Evolutionary conservation across 2,113 vertebrate genomes (phyloP).

Genomic region (Mandrillus leucophaeus): DNA sequence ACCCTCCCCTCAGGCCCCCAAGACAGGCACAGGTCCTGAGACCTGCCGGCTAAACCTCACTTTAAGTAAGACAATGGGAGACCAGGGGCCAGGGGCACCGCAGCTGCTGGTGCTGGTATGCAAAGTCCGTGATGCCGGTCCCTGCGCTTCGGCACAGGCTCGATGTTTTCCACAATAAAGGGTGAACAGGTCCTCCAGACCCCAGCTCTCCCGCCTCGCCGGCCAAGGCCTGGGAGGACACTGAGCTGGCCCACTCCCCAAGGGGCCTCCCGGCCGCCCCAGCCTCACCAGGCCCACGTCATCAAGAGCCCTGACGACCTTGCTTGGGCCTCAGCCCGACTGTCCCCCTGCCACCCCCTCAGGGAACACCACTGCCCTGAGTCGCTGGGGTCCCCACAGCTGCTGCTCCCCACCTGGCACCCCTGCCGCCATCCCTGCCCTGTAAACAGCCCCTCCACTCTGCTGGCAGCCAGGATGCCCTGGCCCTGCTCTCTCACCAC

Average conservation of each 20-base stretch:
- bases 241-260: not conserved
- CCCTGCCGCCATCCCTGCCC: not conserved
- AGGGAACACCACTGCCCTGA: not conserved
- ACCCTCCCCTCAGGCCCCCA: fast-evolving
- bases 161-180: fast-evolving
- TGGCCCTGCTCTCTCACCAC: fast-evolving
- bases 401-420: fast-evolving
- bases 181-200: fast-evolving
- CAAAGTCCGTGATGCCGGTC: too few relatives aligned
- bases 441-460: not conserved
- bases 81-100: too few relatives aligned
- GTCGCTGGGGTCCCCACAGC: fast-evolving
- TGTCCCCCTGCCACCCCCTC: fast-evolving
- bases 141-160: too few relatives aligned
- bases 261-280: not conserved
- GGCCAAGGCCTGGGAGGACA: too few relatives aligned
- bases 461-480: fast-evolving
- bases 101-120: too few relatives aligned
- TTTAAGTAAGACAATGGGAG: too few relatives aligned
- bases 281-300: not conserved
- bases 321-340: too few relatives aligned
- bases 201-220: fast-evolving
- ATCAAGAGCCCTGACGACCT: not conserved
- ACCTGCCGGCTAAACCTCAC: fast-evolving
- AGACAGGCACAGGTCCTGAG: fast-evolving